A percentile compares a stretch with the other conserved stretches of the same genome.
Conservation (phyloP, 2,113 vertebrate genomes). For the Rhabdornis inornatus region DNA sequence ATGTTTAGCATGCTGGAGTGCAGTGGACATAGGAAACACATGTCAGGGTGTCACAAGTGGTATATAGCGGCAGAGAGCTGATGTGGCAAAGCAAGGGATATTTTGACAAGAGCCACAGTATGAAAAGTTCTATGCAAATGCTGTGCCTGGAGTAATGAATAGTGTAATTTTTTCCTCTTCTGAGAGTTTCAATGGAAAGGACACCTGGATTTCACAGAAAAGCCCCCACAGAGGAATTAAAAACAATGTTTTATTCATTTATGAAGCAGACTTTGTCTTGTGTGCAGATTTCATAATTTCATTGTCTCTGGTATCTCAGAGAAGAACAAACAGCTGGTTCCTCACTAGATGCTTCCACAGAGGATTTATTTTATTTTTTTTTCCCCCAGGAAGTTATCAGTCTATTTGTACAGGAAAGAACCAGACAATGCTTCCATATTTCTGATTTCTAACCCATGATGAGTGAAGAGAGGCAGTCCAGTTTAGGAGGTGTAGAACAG, state of each 20-base stretch:
- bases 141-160: slow-evolving; percentile 29
- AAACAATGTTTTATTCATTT: slow-evolving; percentile 51
- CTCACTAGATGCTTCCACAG: not conserved
- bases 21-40: rapidly evolving
- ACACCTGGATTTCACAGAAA: slow-evolving; percentile 55
- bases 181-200: slow-evolving; percentile 39
- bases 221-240: slow-evolving; percentile 37
- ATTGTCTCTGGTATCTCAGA: slow-evolving; percentile 34
- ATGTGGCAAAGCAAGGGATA: not conserved
- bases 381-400: not conserved
- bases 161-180: slow-evolving; percentile 43
- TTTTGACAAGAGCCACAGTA: slow-evolving; percentile 8
- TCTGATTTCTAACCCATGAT: not conserved
- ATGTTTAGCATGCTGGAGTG: not conserved
- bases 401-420: not conserved
- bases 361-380: not conserved
- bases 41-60: not conserved
- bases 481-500: not conserved
- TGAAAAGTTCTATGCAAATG: slow-evolving; percentile 44
- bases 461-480: not conserved
- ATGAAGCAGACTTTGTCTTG: not conserved
- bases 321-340: slow-evolving; percentile 35
- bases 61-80: not conserved
- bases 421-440: not conserved
- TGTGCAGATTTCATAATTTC: slow-evolving; percentile 43